phyloP scores from a whole-genome alignment of 2,113 vertebrate species.

The Actinemys pallida region DNA sequence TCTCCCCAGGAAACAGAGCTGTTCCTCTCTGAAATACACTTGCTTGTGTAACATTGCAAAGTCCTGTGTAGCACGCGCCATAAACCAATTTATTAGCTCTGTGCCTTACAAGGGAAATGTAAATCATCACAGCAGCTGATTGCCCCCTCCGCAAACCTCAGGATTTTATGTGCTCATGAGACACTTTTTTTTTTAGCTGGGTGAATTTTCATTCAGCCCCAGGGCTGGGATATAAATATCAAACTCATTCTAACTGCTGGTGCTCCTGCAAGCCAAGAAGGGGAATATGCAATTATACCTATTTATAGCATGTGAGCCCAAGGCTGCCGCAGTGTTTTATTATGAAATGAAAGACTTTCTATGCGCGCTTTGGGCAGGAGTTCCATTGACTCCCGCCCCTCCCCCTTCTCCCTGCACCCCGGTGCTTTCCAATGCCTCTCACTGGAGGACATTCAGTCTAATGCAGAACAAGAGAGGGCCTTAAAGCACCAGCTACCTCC shows the following conservation, averaged over 20 bases:
- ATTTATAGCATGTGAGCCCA: rapidly evolving
- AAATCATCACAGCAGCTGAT: neutral
- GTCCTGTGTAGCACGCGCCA: too few relatives aligned
- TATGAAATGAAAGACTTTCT: neutral
- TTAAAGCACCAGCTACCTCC: neutral
- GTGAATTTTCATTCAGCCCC: neutral
- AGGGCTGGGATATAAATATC: neutral
- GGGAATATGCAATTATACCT: rapidly evolving
- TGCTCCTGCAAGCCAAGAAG: neutral
- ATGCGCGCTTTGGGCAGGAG: neutral
- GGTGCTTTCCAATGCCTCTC: too few relatives aligned
- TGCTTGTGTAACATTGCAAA: neutral
- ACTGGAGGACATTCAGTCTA: neutral
- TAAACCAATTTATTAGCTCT: neutral
- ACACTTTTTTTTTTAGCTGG: neutral
- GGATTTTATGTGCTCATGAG: neutral
- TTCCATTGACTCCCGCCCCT: neutral
- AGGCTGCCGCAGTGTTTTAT: rapidly evolving
- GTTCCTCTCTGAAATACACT: too few relatives aligned
- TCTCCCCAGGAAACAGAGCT: neutral
- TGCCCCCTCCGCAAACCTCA: neutral
- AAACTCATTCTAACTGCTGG: neutral
- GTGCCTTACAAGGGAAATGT: neutral
- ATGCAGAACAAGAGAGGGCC: neutral
- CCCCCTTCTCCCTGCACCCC: neutral